Conservation (phyloP, 1,140 invertebrate genomes). For the Carposina sasakii region DNA sequence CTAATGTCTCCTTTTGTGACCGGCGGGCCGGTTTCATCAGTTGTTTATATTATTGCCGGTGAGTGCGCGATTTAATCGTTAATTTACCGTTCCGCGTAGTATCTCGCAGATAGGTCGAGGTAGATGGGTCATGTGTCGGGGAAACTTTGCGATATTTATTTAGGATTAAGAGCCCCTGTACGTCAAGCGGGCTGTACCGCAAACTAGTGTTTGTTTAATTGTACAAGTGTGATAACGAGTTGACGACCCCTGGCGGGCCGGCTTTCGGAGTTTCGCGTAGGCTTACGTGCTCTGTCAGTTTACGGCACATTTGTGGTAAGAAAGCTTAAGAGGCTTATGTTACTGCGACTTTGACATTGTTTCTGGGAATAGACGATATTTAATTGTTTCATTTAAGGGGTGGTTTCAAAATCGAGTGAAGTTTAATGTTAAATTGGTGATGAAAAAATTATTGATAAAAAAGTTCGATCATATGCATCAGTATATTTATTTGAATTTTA, state of each 20-base stretch:
- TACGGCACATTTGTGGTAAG: conserved; percentile 14
- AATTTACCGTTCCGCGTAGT: conserved; percentile 60
- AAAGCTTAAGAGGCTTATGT: conserved; percentile 17
- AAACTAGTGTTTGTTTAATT: conserved; percentile 61
- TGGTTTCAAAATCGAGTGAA: no score
- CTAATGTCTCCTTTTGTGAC: conserved; percentile 67
- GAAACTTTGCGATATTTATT: conserved; percentile 48
- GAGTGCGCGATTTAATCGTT: conserved; percentile 56
- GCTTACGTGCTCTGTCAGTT: conserved; percentile 29
- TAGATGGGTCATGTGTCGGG: conserved; percentile 49
- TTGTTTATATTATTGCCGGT: conserved; percentile 63
- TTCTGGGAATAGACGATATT: no score
- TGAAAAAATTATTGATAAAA: no score
- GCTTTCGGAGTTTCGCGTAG: conserved; percentile 22
- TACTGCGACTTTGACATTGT: conserved; percentile 10
- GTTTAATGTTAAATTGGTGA: no score
- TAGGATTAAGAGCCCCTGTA: conserved; percentile 61
- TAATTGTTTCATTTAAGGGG: no score
- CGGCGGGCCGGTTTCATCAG: conserved; percentile 54
- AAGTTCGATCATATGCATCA: no score
- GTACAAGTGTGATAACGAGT: conserved; percentile 52
- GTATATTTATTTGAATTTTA: no score
- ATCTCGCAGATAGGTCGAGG: conserved; percentile 28
- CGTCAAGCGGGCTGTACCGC: conserved; percentile 42
- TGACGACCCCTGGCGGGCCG: conserved; percentile 27